Conservation (phyloP, 2,797 vertebrate species). For the Sciurus carolinensis region DNA sequence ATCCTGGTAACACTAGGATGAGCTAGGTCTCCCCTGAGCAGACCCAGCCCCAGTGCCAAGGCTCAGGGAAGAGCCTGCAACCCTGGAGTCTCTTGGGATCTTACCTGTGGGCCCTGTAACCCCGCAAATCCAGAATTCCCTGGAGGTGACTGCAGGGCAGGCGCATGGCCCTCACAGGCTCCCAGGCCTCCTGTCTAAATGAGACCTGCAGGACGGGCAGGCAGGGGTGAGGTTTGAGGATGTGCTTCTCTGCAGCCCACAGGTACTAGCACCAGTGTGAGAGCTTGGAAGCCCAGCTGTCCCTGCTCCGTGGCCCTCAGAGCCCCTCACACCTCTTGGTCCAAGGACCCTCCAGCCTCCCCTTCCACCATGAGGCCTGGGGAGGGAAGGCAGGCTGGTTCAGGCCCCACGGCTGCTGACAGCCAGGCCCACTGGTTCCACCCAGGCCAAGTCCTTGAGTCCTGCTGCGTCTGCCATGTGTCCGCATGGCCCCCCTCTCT, state of each 20-base stretch:
- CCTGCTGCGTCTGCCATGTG: conserved; percentile 91
- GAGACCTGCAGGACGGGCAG: not conserved
- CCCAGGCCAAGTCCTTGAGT: conserved; percentile 94
- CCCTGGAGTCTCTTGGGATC: not conserved
- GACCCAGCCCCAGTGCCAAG: not conserved
- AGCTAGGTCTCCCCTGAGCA: not conserved
- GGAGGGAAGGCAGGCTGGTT: not conserved
- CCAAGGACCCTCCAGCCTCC: not conserved
- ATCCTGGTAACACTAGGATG: not conserved
- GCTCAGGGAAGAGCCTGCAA: not conserved
- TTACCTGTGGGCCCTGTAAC: not conserved
- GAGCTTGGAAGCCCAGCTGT: not conserved
- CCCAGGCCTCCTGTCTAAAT: not conserved
- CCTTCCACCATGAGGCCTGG: too few species aligned
- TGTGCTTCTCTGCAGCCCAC: not conserved
- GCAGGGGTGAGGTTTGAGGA: too few species aligned
- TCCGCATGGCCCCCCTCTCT: conserved; percentile 92
- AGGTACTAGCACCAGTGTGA: not conserved
- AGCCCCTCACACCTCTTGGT: not conserved
- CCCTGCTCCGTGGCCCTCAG: not conserved
- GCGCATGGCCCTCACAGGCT: too few species aligned
- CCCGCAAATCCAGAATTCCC: not conserved
- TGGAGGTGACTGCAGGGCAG: not conserved
- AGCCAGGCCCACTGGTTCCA: conserved; percentile 63
- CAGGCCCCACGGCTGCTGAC: not conserved